Percentiles rank a stretch among this genome's conserved stretches.
These are phyloP conservation scores for Stegodyphus dumicola DNA, from an alignment of 1,140 invertebrate species.

Conservation along the genomic window DNA sequence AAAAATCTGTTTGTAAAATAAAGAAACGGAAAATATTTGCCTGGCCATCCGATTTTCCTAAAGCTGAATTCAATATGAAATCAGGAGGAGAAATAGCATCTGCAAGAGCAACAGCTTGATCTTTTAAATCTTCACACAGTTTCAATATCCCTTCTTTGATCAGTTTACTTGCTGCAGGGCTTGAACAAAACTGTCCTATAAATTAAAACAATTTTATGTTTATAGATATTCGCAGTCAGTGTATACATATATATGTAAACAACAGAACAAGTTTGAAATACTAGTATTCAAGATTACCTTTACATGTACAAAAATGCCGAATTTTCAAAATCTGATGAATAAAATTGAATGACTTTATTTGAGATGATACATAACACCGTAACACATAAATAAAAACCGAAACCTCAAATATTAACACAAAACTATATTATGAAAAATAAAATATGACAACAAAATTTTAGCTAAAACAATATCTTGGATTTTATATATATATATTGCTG, in stretches of 20 bases:
- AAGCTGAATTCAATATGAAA: constrained; percentile 82
- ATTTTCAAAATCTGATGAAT: too few species aligned
- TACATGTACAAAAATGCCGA: too few species aligned
- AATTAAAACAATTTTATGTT: background rate
- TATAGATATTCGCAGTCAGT: background rate
- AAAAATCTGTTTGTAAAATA: background rate
- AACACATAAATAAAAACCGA: too few species aligned
- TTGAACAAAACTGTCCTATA: constrained; percentile 55
- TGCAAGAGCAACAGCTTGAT: constrained; percentile 81
- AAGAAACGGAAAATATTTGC: constrained; percentile 59
- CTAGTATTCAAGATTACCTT: too few species aligned
- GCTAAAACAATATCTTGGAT: too few species aligned
- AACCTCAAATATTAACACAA: too few species aligned
- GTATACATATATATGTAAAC: background rate
- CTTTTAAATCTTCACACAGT: constrained; percentile 75
- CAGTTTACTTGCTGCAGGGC: constrained; percentile 3
- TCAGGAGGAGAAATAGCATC: constrained; percentile 93
- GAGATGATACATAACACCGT: too few species aligned
- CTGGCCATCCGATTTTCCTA: constrained; percentile 77
- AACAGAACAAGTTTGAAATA: background rate
- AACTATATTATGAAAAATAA: too few species aligned
- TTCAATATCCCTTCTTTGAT: constrained; percentile 72
- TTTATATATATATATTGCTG: too few species aligned
- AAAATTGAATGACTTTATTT: too few species aligned
- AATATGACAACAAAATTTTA: too few species aligned